These are phyloP conservation scores for Hyppa rectilinea DNA, from an alignment of 2,888 invertebrate genomes.

Conservation along the genomic window DNA sequence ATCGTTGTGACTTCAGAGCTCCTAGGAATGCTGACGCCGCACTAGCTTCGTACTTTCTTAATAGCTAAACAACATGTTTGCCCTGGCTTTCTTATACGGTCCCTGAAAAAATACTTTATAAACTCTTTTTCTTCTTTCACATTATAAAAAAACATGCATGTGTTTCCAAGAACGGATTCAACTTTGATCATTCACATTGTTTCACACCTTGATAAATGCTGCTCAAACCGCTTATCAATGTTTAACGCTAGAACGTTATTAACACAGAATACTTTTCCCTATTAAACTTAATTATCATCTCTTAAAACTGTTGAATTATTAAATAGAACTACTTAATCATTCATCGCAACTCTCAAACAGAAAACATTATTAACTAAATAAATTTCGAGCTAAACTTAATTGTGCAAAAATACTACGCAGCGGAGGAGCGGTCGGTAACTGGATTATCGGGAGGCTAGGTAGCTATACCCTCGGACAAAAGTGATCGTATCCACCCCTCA, in stretches of 20 bases:
- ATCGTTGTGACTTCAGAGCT: constrained; percentile 57
- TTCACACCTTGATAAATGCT: constrained; percentile 16
- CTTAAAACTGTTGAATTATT: constrained; percentile 48
- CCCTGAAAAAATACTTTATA: constrained; percentile 55
- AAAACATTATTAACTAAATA: constrained; percentile 68
- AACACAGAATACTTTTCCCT: constrained; percentile 28
- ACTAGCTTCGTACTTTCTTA: constrained; percentile 74
- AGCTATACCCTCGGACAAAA: constrained; percentile 82
- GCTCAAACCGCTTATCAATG: constrained; percentile 28
- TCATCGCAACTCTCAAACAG: constrained; percentile 61
- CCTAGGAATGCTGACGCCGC: constrained; percentile 77
- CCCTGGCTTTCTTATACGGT: constrained; percentile 69
- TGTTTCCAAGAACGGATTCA: constrained; percentile 19
- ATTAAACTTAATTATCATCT: constrained; percentile 36
- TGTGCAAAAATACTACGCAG: constrained; percentile 70
- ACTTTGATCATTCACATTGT: constrained; percentile 21
- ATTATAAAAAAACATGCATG: constrained; percentile 16
- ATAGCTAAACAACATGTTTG: constrained; percentile 78
- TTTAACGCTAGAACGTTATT: constrained; percentile 38
- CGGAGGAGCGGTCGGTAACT: constrained; percentile 77
- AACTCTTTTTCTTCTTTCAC: constrained; percentile 8
- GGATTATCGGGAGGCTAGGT: constrained; percentile 83
- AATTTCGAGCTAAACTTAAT: constrained; percentile 70
- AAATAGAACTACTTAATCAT: constrained; percentile 57
- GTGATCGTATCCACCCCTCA: constrained; percentile 80